Base-by-base conservation (phyloP, 2,888 invertebrate genomes). In the Euzophera pinguis region DNA sequence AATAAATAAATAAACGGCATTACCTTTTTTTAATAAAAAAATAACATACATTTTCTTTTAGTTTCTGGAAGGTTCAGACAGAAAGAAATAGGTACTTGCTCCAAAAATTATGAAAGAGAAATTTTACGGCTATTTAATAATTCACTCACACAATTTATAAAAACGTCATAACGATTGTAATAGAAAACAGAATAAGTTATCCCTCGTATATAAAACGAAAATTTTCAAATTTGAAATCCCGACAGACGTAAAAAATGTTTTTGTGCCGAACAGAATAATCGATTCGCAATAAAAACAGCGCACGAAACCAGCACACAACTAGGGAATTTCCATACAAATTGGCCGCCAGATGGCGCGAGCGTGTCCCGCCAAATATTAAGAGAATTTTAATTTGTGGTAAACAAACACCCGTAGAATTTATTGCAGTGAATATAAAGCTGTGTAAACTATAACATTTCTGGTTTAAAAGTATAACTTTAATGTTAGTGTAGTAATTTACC, bases 311-410 rank as follows among this genome's bases (percentile, higher is more conserved):
- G 22, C 22, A 22, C 43, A 38, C 38, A 49, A 49, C 48, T 49
- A 49, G 13, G 43, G 14, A 8, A 62, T 62, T 62, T 55, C 47
- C 62, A 62, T 62, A 60, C 57, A 62, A 54, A 62, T 60, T 57
- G 60, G 35, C 13, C 48, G 38, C 12, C 48, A 49, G 48, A 38
- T 49, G 48, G 48, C 48, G 48, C 22, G 17, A 17, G 48, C 48
- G 50, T 38, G 48, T 53, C 52, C 52, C 45, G 50, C 43, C 53
- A 55, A 60, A 60, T 61, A 61, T 61, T 57, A 60, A 55, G 48
- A 32, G 55, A 57, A 60, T 64, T 68, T 64, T 59, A 59, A 67
- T 63, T n/a, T 38, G 43, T 8, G 43, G 43, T 13, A 29, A 27
- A 7, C 42, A 27, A 14, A 39, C 39, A 39, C 39, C 12, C 27